Percentiles rank a stretch among this genome's conserved stretches.
Evolutionary conservation across 2,888 invertebrate genomes (phyloP).

Genomic region (Uropetala carovei): DNA sequence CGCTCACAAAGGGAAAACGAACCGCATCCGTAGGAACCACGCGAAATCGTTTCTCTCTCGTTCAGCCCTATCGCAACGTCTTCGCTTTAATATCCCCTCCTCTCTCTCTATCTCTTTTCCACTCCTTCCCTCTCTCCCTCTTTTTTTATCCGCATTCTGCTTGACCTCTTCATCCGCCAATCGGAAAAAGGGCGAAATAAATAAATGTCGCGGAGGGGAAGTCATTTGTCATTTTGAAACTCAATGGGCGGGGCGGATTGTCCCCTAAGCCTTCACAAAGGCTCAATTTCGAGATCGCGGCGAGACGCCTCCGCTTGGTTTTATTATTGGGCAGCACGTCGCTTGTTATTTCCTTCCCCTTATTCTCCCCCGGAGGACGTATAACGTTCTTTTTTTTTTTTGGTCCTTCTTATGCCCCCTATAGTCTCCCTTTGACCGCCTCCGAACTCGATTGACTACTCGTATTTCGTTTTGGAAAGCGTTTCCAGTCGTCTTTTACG

Average conservation of each 20-base stretch:
- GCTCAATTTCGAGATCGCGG: background rate
- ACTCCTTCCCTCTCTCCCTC: background rate
- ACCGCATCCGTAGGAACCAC: background rate
- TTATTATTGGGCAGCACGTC: background rate
- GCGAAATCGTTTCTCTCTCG: background rate
- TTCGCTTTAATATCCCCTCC: too few species aligned
- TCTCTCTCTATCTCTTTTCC: background rate
- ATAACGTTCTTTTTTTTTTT: background rate
- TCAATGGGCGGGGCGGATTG: background rate
- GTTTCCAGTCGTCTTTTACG: background rate
- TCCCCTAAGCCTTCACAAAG: background rate
- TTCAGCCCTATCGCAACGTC: too few species aligned
- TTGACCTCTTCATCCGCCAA: background rate
- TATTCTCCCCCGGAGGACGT: background rate
- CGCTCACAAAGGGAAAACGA: background rate
- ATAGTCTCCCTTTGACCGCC: background rate
- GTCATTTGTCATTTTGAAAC: background rate
- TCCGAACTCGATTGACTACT: too few species aligned
- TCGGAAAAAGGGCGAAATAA: background rate
- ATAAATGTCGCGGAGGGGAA: background rate
- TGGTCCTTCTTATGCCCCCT: background rate
- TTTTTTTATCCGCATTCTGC: background rate
- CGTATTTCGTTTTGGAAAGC: background rate
- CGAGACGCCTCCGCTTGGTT: background rate
- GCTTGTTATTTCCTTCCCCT: background rate